Conservation (phyloP, 2,113 vertebrate genomes). For the Lathamus discolor region DNA sequence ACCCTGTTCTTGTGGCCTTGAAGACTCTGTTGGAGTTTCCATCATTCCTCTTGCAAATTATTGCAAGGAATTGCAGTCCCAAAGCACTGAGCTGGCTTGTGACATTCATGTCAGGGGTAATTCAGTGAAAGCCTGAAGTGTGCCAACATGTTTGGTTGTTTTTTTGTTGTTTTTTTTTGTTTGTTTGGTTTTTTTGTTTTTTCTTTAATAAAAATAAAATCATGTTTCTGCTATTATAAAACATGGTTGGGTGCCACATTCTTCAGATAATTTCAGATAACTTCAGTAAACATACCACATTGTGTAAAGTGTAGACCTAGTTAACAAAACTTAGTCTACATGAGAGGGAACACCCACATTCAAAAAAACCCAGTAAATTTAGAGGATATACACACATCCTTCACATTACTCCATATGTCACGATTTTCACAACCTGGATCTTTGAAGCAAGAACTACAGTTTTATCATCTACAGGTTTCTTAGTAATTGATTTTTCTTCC, state of each 20-base stretch:
- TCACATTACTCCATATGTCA: not conserved
- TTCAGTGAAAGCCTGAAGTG: not conserved
- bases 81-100: not conserved
- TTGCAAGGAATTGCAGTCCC: not conserved
- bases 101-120: not conserved
- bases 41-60: not conserved
- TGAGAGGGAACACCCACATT: not conserved
- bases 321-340: not conserved
- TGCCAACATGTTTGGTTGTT: not conserved
- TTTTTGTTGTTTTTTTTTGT: not conserved
- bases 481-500: not conserved
- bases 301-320: not conserved
- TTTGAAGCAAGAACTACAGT: not conserved
- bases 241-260: not conserved
- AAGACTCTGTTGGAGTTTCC: not conserved
- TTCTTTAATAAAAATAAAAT: not conserved
- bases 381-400: not conserved
- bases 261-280: not conserved
- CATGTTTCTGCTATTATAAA: not conserved
- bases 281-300: not conserved
- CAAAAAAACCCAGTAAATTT: not conserved
- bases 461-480: not conserved
- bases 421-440: not conserved
- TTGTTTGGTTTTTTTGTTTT: not conserved
- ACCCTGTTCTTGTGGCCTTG: not conserved